Evolutionary conservation across 2,888 invertebrate species (phyloP), one percentile per base, ranked within the genome.

Genomic region (Xestoiulus laeticollis): DNA sequence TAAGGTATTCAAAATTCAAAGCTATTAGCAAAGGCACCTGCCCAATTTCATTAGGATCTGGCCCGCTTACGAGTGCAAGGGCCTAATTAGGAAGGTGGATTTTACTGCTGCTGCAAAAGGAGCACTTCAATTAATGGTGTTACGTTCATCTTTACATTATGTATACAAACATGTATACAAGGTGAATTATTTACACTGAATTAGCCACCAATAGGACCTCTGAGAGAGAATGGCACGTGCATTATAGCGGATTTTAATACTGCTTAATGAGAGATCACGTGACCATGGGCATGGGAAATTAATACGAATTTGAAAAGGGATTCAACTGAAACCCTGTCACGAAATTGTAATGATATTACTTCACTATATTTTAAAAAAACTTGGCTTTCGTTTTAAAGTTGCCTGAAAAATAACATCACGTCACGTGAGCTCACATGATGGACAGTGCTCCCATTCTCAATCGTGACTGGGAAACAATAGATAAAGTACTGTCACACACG

Each of bases 11-110:
- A 68, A 68, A 26, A 68, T 68, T 68, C 68, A 26, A 26, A 68
- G 68, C 68, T 68, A 68, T 68, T 68, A 68, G 68, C 68, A 68
- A 68, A 68, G 68, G 68, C 68, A 68, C 68, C 68, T 68, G 68
- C 68, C 68, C 68, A 68, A 26, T 68, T 68, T 68, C 68, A 68
- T 68, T 68, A 68, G 68, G 68, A 68, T 68, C 68, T 68, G 1
- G 26, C 10, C 68, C 26, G 68, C 26, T 68, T 26, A 68, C 68
- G 26, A 26, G 68, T 12, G n/a, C n/a, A n/a, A n/a, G 68, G 68
- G 68, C 68, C 26, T 68, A 68, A 68, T 68, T 68, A n/a, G 68
- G 68, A 68, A 68, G 26, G 68, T 68, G 68, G 10, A 59, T n/a
- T n/a, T 26, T 59, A 59, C 22, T 22, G 59, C 22, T n/a, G n/a